These are phyloP conservation scores for Donacobius atricapilla DNA, from an alignment of 2,113 vertebrate species.

Conservation along the genomic window DNA sequence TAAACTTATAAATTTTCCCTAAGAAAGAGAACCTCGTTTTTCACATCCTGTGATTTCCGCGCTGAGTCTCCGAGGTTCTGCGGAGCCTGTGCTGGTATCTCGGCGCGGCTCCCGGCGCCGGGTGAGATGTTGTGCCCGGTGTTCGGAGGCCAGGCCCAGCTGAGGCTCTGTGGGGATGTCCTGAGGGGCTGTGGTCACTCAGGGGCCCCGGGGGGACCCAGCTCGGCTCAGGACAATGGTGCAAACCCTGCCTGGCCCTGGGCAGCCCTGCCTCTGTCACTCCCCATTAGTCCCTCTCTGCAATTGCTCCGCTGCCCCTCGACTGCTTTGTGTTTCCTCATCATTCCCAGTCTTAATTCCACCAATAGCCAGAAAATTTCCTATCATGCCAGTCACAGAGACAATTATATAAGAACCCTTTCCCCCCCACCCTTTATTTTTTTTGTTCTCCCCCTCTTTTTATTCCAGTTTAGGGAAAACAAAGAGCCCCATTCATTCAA, in stretches of 20 bases:
- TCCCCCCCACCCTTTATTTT: background rate
- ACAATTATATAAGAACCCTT: background rate
- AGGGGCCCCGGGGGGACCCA: background rate
- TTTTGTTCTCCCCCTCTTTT: background rate
- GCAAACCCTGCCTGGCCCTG: background rate
- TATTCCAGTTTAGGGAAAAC: background rate
- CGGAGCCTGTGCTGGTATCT: too few relatives aligned
- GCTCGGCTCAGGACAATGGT: background rate
- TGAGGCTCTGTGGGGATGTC: background rate
- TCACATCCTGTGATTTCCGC: too few relatives aligned
- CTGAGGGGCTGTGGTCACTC: background rate
- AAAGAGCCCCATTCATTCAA: slow-evolving; percentile 29
- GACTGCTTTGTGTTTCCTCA: slow-evolving; percentile 6
- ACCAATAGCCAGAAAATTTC: slow-evolving; percentile 18
- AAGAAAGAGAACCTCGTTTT: too few relatives aligned
- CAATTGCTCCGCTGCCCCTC: background rate
- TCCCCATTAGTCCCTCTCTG: background rate
- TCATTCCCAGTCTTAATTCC: background rate
- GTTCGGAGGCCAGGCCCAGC: too few relatives aligned
- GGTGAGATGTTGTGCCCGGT: too few relatives aligned
- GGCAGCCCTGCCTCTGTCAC: background rate
- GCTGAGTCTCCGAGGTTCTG: too few relatives aligned
- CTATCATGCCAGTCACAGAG: background rate
- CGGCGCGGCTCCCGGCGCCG: too few relatives aligned
- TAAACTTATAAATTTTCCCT: too few relatives aligned